These are phyloP conservation scores for Erebia ligea DNA, from an alignment of 2,888 invertebrate species.

Conservation along the genomic window DNA sequence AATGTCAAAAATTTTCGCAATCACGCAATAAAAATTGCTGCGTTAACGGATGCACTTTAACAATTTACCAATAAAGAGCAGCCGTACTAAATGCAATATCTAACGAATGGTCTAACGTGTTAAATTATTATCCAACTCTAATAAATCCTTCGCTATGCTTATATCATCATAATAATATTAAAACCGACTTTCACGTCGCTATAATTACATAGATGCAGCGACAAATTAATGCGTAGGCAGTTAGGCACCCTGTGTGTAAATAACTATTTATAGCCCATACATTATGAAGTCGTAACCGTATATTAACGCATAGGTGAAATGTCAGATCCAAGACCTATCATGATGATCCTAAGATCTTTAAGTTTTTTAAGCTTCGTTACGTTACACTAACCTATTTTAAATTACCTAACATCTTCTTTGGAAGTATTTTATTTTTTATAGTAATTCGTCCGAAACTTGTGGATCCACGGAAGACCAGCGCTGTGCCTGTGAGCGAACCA, in stretches of 20 bases:
- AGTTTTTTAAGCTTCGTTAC: too few relatives aligned
- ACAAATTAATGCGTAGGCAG: constrained; percentile 11
- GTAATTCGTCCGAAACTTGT: too few relatives aligned
- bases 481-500: too few relatives aligned
- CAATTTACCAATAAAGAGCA: background rate
- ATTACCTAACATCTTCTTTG: too few relatives aligned
- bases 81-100: background rate
- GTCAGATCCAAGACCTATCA: background rate
- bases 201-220: constrained; percentile 6
- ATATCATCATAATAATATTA: background rate
- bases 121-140: too few relatives aligned
- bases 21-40: background rate
- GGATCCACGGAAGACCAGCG: too few relatives aligned
- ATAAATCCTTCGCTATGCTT: too few relatives aligned
- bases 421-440: too few relatives aligned
- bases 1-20: background rate
- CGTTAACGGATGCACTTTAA: constrained; percentile 9
- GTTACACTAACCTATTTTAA: too few relatives aligned
- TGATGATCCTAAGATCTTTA: too few relatives aligned
- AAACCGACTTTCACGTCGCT: constrained; percentile 5
- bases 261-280: constrained; percentile 2
- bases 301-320: constrained; percentile 4
- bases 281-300: background rate
- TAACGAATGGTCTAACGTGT: background rate
- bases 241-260: background rate